Conservation (phyloP, 2,888 invertebrate genomes). For the Hymenopus coronatus region DNA sequence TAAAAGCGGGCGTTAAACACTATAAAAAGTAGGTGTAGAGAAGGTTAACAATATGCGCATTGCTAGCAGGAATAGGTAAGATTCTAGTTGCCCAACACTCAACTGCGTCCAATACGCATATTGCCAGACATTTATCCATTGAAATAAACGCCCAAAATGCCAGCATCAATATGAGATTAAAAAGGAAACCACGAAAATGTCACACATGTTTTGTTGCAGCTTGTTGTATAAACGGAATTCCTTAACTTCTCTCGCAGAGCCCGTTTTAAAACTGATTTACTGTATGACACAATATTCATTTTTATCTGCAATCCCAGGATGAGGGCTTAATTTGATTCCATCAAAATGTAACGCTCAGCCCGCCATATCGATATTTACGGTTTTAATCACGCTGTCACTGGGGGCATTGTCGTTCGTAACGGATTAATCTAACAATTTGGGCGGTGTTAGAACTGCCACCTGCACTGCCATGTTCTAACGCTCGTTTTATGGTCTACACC, state of each 20-base stretch:
- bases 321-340: neutral
- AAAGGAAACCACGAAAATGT: no score
- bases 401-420: neutral
- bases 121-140: no score
- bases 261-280: neutral
- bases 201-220: no score
- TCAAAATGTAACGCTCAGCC: neutral
- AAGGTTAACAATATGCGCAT: no score
- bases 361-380: neutral
- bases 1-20: no score
- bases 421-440: neutral
- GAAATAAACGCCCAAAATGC: no score
- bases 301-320: neutral
- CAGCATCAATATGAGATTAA: no score
- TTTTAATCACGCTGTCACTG: neutral
- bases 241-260: neutral
- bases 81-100: no score
- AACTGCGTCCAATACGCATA: no score
- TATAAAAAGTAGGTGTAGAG: no score
- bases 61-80: no score
- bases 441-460: neutral
- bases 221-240: neutral
- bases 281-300: neutral
- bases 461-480: neutral
- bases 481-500: neutral